phyloP scores from a whole-genome alignment of 2,113 vertebrate genomes.

The Misgurnus anguillicaudatus region DNA sequence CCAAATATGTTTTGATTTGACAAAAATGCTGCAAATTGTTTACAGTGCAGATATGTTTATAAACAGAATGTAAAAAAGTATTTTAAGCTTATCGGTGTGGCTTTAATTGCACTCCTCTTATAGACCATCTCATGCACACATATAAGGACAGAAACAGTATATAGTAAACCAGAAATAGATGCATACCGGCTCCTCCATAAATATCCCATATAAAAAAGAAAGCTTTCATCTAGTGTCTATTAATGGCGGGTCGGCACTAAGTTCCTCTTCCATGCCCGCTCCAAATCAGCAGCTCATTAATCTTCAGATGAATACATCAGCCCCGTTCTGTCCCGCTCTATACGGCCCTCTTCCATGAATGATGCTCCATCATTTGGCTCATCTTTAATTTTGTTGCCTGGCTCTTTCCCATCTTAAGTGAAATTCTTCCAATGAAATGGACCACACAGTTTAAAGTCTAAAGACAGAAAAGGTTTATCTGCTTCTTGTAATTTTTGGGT shows the following conservation, averaged over 20 bases:
- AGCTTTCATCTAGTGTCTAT: conserved; percentile 49
- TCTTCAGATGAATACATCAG: conserved; percentile 51
- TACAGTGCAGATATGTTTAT: no score
- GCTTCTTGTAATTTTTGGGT: background rate
- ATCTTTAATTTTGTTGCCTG: conserved; percentile 32
- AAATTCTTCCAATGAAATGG: conserved; percentile 30
- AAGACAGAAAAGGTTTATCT: conserved; percentile 36
- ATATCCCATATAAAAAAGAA: conserved; percentile 54
- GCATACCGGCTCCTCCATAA: conserved; percentile 42
- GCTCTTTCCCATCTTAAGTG: conserved; percentile 24
- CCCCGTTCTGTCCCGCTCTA: conserved; percentile 44
- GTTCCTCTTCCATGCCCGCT: conserved; percentile 43
- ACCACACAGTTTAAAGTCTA: conserved; percentile 4
- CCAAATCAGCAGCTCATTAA: conserved; percentile 53
- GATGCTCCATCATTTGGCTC: conserved; percentile 36
- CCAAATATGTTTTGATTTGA: no score
- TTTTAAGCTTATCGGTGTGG: background rate
- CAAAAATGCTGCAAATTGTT: no score
- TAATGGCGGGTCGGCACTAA: conserved; percentile 46
- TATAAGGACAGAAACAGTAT: conserved; percentile 23
- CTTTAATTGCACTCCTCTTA: background rate
- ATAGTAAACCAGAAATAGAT: conserved; percentile 22
- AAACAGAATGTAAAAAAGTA: no score
- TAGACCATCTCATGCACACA: conserved; percentile 1
- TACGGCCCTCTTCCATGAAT: conserved; percentile 32